phyloP scores from a whole-genome alignment of 2,113 vertebrate genomes.

The Epinephelus lanceolatus region DNA sequence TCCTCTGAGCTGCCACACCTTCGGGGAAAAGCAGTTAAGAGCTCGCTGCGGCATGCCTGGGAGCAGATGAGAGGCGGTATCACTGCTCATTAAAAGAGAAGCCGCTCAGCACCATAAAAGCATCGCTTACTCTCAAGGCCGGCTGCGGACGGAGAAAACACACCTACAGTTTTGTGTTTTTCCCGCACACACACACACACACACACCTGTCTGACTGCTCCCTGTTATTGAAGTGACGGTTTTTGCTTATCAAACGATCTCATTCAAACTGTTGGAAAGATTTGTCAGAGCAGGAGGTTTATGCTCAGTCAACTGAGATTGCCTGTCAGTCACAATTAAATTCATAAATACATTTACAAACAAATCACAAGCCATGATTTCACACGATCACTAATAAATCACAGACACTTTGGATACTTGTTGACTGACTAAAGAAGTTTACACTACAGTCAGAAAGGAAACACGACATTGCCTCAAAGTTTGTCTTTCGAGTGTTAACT shows the following conservation, averaged over 20 bases:
- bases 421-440: neutral
- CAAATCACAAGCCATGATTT: neutral
- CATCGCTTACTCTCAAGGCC: constrained; percentile 71
- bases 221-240: constrained; percentile 58
- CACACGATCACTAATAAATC: constrained; percentile 9
- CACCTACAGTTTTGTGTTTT: constrained; percentile 41
- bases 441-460: neutral
- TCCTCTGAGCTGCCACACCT: constrained; percentile 48
- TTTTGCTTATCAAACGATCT: constrained; percentile 77
- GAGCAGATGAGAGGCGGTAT: constrained; percentile 73
- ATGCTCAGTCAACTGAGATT: constrained; percentile 47
- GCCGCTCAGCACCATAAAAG: constrained; percentile 68
- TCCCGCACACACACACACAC: constrained; percentile 22
- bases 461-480: constrained; percentile 8
- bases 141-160: constrained; percentile 26
- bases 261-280: constrained; percentile 64
- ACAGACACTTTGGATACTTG: neutral
- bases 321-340: neutral
- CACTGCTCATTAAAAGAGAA: constrained; percentile 63
- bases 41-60: constrained; percentile 55
- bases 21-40: constrained; percentile 61
- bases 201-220: constrained; percentile 63
- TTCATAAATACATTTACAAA: neutral
- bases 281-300: constrained; percentile 8
- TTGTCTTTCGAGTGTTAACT: constrained; percentile 15